A percentile compares a stretch with the other conserved stretches of the same genome.
Evolutionary conservation across 2,797 vertebrate genomes (phyloP).

Genomic region (Trichosurus vulpecula): DNA sequence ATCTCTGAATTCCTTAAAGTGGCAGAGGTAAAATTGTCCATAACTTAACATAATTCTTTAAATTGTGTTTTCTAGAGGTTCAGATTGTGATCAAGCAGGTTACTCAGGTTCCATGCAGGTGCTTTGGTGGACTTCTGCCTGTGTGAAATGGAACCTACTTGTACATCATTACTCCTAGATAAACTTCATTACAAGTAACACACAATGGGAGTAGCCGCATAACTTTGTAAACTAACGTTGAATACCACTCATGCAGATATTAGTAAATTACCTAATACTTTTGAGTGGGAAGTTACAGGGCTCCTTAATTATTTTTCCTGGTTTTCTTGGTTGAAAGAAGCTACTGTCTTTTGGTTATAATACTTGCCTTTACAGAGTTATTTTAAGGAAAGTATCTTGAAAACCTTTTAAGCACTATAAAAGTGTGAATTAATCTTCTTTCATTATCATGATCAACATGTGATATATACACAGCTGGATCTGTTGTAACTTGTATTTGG

Average conservation of each 20-base stretch:
- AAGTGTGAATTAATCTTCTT: neutral
- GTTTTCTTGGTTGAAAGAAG: neutral
- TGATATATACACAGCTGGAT: neutral
- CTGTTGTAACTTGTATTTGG: neutral
- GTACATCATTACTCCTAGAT: neutral
- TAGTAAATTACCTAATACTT: neutral
- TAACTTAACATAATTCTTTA: constrained; percentile 10
- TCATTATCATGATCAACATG: neutral
- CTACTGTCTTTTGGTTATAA: neutral
- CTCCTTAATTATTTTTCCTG: neutral
- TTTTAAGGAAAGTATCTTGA: neutral
- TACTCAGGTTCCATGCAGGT: neutral
- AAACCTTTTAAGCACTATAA: neutral
- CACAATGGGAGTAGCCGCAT: neutral
- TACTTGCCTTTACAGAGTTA: neutral
- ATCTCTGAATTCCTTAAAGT: constrained; percentile 99
- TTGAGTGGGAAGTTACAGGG: neutral
- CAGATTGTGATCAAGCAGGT: constrained; percentile 23
- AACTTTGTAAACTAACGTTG: neutral
- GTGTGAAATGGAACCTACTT: neutral
- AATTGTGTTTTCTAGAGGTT: constrained; percentile 19
- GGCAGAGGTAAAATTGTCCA: constrained; percentile 91
- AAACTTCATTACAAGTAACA: neutral
- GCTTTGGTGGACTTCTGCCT: neutral
- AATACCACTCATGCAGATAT: neutral